Evolutionary conservation across 1,140 invertebrate genomes (phyloP).

Genomic region (Thaumetopoea pityocampa): DNA sequence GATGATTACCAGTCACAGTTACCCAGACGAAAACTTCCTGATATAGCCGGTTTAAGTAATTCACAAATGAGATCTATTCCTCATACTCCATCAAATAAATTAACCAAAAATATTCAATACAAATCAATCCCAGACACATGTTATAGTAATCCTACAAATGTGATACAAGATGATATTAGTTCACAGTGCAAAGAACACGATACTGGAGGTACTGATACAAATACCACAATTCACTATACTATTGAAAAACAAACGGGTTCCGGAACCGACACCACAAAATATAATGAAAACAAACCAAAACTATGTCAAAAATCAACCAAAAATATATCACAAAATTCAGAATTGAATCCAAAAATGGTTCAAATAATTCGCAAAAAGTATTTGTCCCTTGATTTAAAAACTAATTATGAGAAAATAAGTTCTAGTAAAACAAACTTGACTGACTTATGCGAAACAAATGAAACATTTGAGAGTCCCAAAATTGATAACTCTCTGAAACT

Average conservation of each 20-base stretch:
- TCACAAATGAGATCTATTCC: constrained; percentile 17
- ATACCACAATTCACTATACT: constrained; percentile 58
- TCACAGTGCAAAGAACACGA: constrained; percentile 59
- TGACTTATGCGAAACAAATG: not conserved
- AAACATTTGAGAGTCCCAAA: not conserved
- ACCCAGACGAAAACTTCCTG: constrained; percentile 17
- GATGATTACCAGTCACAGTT: not conserved
- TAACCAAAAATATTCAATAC: not conserved
- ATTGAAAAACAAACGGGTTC: constrained; percentile 36
- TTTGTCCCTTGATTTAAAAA: constrained; percentile 46
- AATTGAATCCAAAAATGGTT: not conserved
- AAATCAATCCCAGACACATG: not conserved
- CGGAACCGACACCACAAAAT: constrained; percentile 16
- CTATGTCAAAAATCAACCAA: too few relatives aligned
- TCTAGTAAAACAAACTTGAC: constrained; percentile 1
- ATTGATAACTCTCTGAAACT: constrained; percentile 2
- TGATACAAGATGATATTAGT: constrained; percentile 16
- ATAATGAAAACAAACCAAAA: constrained; percentile 1
- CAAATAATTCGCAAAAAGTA: constrained; percentile 33
- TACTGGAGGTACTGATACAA: constrained; percentile 62
- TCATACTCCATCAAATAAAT: constrained; percentile 13
- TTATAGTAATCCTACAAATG: constrained; percentile 8
- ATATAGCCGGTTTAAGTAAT: constrained; percentile 17
- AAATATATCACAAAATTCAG: too few relatives aligned
- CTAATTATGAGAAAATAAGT: constrained; percentile 31